Evolutionary conservation across 2,888 invertebrate genomes (phyloP).

Genomic region (Brassicogethes aeneus): DNA sequence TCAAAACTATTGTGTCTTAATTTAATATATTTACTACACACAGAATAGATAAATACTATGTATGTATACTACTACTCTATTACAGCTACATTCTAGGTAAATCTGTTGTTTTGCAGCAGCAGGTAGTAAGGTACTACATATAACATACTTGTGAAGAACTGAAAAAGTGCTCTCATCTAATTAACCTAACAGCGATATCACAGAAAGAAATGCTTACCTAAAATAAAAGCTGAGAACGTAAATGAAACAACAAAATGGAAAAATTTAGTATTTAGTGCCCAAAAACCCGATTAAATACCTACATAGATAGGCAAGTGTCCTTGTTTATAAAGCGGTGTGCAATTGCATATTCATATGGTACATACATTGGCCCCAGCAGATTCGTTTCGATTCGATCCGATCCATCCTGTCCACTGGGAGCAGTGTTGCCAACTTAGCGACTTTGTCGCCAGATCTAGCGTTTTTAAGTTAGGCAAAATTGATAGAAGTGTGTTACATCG

Average conservation of each 20-base stretch:
- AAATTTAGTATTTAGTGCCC: constrained; percentile 2
- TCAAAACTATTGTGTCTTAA: constrained; percentile 15
- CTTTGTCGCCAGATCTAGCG: no score
- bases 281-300: neutral
- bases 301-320: constrained; percentile 2
- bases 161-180: constrained; percentile 13
- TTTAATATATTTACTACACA: constrained; percentile 26
- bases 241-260: constrained; percentile 3
- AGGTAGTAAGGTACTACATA: constrained; percentile 15
- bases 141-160: constrained; percentile 11
- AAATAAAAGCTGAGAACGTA: constrained; percentile 3
- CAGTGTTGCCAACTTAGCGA: no score
- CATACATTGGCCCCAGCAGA: no score
- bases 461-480: no score
- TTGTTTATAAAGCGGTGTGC: neutral
- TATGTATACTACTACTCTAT: constrained; percentile 25
- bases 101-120: constrained; percentile 22
- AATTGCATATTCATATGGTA: no score
- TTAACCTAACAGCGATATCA: constrained; percentile 17
- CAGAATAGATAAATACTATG: constrained; percentile 33
- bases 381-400: no score
- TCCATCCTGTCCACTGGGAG: no score
- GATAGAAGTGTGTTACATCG: no score
- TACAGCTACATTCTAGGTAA: constrained; percentile 22
- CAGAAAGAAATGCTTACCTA: constrained; percentile 27